Evolutionary conservation across 2,888 invertebrate genomes (phyloP).

Genomic region (Pristionchus exspectatus): DNA sequence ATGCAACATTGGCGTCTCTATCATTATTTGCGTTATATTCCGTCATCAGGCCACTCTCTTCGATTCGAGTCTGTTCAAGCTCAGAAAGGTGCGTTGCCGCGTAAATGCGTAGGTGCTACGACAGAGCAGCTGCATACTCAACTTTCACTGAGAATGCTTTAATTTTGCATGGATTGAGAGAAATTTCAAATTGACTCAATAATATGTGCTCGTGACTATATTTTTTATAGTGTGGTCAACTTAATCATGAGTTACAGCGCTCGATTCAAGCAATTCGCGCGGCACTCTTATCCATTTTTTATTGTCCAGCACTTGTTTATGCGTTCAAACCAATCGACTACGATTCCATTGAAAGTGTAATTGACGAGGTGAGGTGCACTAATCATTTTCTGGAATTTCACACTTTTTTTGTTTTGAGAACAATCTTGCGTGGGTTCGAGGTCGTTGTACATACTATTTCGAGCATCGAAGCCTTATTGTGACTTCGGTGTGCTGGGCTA

Average conservation of each 20-base stretch:
- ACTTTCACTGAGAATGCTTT: no score
- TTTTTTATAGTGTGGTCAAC: no score
- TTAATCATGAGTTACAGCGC: neutral
- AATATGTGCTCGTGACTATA: no score
- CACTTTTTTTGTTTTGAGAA: no score
- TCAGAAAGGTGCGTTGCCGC: neutral
- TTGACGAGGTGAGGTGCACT: neutral
- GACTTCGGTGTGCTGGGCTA: neutral
- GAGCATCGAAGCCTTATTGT: neutral
- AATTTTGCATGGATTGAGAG: no score
- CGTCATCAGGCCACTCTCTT: neutral
- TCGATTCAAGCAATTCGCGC: neutral
- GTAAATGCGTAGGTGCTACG: no score
- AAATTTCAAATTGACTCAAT: no score
- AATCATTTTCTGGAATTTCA: neutral
- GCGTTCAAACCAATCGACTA: neutral
- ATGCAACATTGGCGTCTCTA: neutral
- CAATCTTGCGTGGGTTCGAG: neutral
- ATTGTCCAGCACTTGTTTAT: neutral
- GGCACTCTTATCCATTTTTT: neutral
- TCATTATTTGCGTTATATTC: neutral
- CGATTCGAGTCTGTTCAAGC: neutral
- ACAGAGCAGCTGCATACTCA: no score
- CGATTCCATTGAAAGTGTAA: neutral
- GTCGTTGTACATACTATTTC: neutral